phyloP scores from a whole-genome alignment of 2,888 invertebrate species.

The Lottia gigantea region DNA sequence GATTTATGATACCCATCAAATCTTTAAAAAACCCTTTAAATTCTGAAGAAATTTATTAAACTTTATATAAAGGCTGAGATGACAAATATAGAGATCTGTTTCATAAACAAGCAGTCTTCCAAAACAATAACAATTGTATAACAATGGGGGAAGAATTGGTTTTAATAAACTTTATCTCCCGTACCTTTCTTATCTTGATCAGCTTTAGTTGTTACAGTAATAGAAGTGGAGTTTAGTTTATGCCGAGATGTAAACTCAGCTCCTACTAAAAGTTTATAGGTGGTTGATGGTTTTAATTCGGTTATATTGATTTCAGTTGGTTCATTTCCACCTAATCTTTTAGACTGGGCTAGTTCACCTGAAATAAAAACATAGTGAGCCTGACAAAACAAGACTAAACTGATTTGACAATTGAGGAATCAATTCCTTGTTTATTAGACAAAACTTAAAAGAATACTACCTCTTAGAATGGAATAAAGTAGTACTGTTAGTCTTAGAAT shows the following conservation, averaged over 20 bases:
- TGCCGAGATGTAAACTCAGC: slow-evolving; percentile 28
- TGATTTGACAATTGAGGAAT: too few species aligned
- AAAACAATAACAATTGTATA: too few species aligned
- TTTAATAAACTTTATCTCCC: too few species aligned
- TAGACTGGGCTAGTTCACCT: slow-evolving; percentile 2
- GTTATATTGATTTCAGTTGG: slow-evolving; percentile 25
- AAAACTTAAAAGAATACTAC: too few species aligned
- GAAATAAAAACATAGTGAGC: background rate
- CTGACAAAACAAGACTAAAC: background rate
- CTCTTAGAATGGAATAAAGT: too few species aligned
- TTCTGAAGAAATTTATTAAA: background rate
- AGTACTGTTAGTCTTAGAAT: too few species aligned
- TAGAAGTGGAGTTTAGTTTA: slow-evolving; percentile 16
- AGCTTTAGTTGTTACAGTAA: slow-evolving; percentile 19
- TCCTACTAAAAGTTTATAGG: slow-evolving; percentile 25
- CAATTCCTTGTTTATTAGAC: too few species aligned
- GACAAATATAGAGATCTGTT: background rate
- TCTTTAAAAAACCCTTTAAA: too few species aligned
- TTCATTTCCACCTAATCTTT: background rate
- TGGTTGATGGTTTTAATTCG: slow-evolving; percentile 22
- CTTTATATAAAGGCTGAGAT: too few species aligned
- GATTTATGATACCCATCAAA: too few species aligned
- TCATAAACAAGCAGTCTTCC: background rate
- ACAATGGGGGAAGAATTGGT: too few species aligned
- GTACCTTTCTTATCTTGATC: slow-evolving; percentile 8